These are phyloP conservation scores for Phaethon lepturus DNA, from an alignment of 2,113 vertebrate species.

Conservation along the genomic window DNA sequence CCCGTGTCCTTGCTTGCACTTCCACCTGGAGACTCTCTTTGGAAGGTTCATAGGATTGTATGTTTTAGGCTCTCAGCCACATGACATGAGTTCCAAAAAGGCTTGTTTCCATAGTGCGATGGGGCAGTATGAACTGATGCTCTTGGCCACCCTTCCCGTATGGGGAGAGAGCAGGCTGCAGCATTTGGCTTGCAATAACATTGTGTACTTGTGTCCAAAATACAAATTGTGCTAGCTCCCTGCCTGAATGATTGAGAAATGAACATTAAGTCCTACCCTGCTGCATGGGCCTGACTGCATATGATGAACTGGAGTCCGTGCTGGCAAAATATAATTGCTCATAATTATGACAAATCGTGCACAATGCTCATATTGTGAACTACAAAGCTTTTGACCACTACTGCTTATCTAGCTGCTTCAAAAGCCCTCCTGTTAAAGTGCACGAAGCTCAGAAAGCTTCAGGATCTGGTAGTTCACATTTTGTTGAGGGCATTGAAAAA, in stretches of 20 bases:
- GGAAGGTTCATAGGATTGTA: background rate
- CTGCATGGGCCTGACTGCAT: background rate
- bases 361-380: background rate
- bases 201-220: background rate
- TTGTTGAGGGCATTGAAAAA: background rate
- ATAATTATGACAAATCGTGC: background rate
- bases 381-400: slow-evolving; percentile 6
- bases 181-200: background rate
- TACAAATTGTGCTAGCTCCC: background rate
- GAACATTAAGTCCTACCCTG: background rate
- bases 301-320: background rate
- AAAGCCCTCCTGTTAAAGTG: background rate
- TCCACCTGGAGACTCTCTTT: background rate
- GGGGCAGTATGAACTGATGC: background rate
- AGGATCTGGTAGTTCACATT: background rate
- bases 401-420: background rate
- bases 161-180: background rate
- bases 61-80: background rate
- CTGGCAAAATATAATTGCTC: background rate
- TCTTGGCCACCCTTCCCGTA: background rate
- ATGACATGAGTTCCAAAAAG: accelerated
- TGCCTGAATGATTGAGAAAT: background rate
- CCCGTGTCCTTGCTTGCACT: background rate
- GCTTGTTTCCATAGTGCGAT: accelerated
- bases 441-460: background rate